These are phyloP conservation scores for Neogale vison DNA, from an alignment of 2,113 vertebrate genomes.

Conservation along the genomic window DNA sequence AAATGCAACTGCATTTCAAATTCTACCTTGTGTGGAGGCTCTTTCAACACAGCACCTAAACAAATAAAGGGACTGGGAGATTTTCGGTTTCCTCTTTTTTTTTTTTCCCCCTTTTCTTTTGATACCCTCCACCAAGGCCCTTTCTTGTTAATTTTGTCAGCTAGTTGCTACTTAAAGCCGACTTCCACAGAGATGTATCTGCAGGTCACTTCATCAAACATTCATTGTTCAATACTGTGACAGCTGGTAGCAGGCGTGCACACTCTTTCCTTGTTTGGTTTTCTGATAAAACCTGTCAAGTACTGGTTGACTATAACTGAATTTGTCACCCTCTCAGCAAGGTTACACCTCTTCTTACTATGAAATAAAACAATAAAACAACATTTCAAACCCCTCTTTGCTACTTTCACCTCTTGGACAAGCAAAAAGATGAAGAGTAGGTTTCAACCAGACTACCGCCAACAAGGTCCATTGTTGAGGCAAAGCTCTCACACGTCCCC, in stretches of 20 bases:
- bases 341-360: constrained; percentile 79
- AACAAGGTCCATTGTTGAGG: not conserved
- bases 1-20: constrained; percentile 63
- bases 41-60: constrained; percentile 71
- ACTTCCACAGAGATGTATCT: constrained; percentile 84
- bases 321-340: constrained; percentile 83
- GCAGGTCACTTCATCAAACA: constrained; percentile 87
- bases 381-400: constrained; percentile 69
- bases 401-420: constrained; percentile 23
- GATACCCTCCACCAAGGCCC: constrained; percentile 66
- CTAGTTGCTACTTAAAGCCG: constrained; percentile 80
- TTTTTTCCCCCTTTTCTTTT: not conserved
- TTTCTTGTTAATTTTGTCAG: constrained; percentile 84
- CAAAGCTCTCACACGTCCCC: constrained; percentile 47
- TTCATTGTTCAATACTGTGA: constrained; percentile 86
- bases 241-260: constrained; percentile 78
- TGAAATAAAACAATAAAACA: constrained; percentile 79
- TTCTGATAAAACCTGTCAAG: constrained; percentile 87
- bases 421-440: constrained; percentile 50
- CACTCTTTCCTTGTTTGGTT: constrained; percentile 85
- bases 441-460: constrained; percentile 21
- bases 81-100: not conserved
- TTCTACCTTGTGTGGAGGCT: constrained; percentile 53
- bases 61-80: constrained; percentile 68
- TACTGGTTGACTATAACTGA: constrained; percentile 84